These are phyloP conservation scores for Gallirallus australis DNA, from an alignment of 2,797 vertebrate species.

Conservation along the genomic window DNA sequence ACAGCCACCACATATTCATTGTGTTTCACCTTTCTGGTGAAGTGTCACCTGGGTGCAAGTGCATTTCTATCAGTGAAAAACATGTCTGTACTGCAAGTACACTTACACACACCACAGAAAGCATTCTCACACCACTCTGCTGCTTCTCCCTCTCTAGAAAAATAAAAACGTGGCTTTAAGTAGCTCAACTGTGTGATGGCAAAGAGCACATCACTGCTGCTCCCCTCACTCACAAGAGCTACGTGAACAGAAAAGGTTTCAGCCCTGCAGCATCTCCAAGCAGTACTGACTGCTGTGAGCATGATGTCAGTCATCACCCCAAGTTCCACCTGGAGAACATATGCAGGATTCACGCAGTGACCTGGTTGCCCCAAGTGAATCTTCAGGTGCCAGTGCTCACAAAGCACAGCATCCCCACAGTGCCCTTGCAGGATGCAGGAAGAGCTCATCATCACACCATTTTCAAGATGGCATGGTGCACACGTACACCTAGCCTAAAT, in stretches of 20 bases:
- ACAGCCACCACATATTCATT: background rate
- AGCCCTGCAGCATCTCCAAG: background rate
- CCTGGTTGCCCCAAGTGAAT: background rate
- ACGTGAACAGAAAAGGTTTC: background rate
- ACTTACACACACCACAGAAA: background rate
- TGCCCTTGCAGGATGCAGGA: background rate
- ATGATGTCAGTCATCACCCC: accelerated
- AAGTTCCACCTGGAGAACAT: background rate
- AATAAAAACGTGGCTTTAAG: background rate
- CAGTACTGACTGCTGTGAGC: background rate
- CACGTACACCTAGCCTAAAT: background rate
- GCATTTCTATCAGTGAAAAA: background rate
- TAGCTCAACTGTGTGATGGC: background rate
- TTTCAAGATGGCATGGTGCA: accelerated
- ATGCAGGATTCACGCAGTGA: background rate
- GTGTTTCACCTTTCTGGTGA: background rate
- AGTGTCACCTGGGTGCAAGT: background rate
- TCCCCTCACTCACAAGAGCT: background rate
- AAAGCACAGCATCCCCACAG: background rate
- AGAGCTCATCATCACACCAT: background rate
- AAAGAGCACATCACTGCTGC: background rate
- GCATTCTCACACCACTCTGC: background rate
- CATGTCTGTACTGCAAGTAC: background rate
- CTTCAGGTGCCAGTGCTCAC: background rate
- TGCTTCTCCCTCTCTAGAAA: background rate